Evolutionary conservation across 1,140 invertebrate species (phyloP), one percentile per base, ranked within the genome.

Genomic region (Brachionus calyciflorus): DNA sequence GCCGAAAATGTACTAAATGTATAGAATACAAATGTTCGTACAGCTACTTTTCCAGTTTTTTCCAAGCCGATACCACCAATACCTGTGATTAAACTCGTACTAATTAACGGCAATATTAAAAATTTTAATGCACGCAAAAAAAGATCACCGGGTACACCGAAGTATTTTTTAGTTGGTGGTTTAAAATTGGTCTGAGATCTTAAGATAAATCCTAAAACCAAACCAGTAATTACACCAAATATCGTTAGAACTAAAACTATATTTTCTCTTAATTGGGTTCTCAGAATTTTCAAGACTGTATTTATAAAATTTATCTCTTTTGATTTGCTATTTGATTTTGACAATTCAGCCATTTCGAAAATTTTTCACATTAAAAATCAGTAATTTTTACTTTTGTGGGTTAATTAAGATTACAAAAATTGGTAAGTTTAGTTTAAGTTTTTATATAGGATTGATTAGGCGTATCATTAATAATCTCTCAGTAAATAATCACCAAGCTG

Each of bases 91-190:
- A 88, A 79, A 80, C 83, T 85, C 24, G 86, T 85, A 0, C 84
- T 82, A 75, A 88, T 87, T 41, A 88, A 79, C 4, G 87, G 87
- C 21, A 88, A 79, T 68, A 88, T 87, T 60, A 87, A 79, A 80
- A 86, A 84, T 79, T 88, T 87, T 12, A 88, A 78, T 81, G 86
- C 85, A 63, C 86, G 81, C 84, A 88, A 86, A 46, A 88, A 81
- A 1, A 88, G 73, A 65, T 87, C 85, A 78, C 87, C 87, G 14
- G 87, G 86, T 77, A 87, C 87, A 9, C 82, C 57, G 30, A 63
- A 48, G 21, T 63, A 51, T 21, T 30, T 41, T 33, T 65, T 77
- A 5, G 28, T 26, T 10, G 40, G 40, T 17, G 40, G 28, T 12
- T 21, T 65, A 30, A 77, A 53, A 63, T 73, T 49, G 40, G 37